Percentiles rank a stretch among this genome's conserved stretches.
These are phyloP conservation scores for Clamator glandarius DNA, from an alignment of 2,797 vertebrate species.

Conservation along the genomic window DNA sequence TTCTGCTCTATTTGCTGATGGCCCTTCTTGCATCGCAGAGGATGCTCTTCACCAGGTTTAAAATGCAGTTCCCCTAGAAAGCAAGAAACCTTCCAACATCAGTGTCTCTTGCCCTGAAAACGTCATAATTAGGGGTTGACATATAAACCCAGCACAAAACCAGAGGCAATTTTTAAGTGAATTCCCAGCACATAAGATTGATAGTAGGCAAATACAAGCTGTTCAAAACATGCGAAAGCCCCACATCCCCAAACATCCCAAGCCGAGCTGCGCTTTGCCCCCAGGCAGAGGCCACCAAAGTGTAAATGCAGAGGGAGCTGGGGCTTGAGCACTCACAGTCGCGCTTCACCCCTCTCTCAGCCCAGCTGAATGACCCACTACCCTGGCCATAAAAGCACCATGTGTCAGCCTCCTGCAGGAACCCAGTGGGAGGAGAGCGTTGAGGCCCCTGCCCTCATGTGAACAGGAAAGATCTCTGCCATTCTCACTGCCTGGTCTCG, in stretches of 20 bases:
- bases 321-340: not conserved
- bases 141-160: not conserved
- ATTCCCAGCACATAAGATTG: not conserved
- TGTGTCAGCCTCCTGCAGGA: not conserved
- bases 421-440: not conserved
- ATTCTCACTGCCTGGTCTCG: not conserved
- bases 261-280: not conserved
- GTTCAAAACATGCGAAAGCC: accelerated
- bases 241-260: not conserved
- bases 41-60: not conserved
- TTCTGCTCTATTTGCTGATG: not conserved
- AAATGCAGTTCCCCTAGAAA: not conserved
- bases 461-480: not conserved
- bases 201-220: not conserved
- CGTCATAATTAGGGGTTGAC: not conserved
- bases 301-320: not conserved
- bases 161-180: not conserved
- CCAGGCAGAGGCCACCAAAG: not conserved
- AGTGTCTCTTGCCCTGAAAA: not conserved
- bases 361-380: not conserved
- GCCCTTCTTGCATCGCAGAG: not conserved
- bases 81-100: not conserved
- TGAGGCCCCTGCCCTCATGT: not conserved
- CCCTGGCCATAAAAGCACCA: not conserved
- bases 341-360: not conserved